A percentile compares a stretch with the other conserved stretches of the same genome.
These are phyloP conservation scores for Spodoptera litura DNA, from an alignment of 1,140 invertebrate species.

Conservation along the genomic window DNA sequence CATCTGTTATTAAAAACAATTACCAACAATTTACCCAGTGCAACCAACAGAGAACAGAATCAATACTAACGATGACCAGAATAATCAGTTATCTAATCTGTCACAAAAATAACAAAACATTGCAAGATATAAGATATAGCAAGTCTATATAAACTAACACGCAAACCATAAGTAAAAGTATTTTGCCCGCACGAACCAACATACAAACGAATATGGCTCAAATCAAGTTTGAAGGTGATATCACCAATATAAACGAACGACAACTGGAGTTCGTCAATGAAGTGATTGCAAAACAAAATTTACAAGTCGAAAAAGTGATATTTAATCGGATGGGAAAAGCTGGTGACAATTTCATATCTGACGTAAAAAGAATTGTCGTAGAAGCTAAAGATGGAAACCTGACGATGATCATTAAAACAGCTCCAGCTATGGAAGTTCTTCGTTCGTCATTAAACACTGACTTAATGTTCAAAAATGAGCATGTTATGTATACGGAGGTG, in stretches of 20 bases:
- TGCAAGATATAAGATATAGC: too few species aligned
- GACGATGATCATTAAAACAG: conserved; percentile 47
- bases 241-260: conserved; percentile 45
- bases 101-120: too few species aligned
- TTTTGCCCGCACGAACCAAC: not conserved
- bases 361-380: conserved; percentile 52
- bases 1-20: too few species aligned
- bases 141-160: conserved; percentile 5
- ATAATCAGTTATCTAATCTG: too few species aligned
- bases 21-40: too few species aligned
- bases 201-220: not conserved
- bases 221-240: conserved; percentile 53
- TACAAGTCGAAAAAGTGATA: conserved; percentile 50
- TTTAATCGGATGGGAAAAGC: conserved; percentile 57
- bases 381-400: conserved; percentile 44
- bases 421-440: not conserved
- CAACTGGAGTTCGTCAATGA: conserved; percentile 56
- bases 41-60: too few species aligned
- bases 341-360: conserved; percentile 62
- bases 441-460: not conserved
- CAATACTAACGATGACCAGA: too few species aligned
- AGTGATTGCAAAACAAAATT: conserved; percentile 55
- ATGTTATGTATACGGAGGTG: conserved; percentile 67
- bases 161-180: not conserved
- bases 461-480: conserved; percentile 61